Percentiles rank a stretch among this genome's conserved stretches.
phyloP scores from a whole-genome alignment of 2,888 invertebrate genomes.

The Cephalotes varians region DNA sequence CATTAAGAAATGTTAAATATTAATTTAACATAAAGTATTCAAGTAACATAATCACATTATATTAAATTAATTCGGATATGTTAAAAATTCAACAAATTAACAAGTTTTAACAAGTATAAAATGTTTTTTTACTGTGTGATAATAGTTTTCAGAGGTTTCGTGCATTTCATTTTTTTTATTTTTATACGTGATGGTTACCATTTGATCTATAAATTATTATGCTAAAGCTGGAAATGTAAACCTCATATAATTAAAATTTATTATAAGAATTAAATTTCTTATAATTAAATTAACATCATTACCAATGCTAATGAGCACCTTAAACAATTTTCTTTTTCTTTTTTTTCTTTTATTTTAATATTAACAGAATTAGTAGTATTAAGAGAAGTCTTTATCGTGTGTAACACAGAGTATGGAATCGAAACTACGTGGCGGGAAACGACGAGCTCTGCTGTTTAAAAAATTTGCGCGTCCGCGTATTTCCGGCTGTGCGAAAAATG shows the following conservation, averaged over 20 bases:
- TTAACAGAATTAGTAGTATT: not conserved
- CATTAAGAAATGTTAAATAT: no score
- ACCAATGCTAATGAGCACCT: not conserved
- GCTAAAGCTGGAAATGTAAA: no score
- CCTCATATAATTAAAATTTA: no score
- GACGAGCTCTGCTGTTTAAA: not conserved
- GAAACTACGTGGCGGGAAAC: no score
- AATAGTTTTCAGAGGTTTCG: no score
- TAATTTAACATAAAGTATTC: no score
- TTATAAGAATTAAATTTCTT: not conserved
- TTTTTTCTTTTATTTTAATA: not conserved
- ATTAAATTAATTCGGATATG: no score
- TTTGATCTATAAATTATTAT: no score
- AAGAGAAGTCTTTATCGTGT: not conserved
- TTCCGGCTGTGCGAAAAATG: not conserved
- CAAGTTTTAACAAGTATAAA: no score
- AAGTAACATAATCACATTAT: no score
- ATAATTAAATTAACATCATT: not conserved
- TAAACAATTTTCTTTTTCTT: not conserved
- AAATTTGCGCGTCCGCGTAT: not conserved
- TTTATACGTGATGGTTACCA: not conserved
- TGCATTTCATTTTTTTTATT: not conserved
- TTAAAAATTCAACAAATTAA: no score
- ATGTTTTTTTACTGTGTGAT: no score
- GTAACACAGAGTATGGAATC: not conserved